phyloP scores from a whole-genome alignment of 2,888 invertebrate species.

The Gerosis bhagava region DNA sequence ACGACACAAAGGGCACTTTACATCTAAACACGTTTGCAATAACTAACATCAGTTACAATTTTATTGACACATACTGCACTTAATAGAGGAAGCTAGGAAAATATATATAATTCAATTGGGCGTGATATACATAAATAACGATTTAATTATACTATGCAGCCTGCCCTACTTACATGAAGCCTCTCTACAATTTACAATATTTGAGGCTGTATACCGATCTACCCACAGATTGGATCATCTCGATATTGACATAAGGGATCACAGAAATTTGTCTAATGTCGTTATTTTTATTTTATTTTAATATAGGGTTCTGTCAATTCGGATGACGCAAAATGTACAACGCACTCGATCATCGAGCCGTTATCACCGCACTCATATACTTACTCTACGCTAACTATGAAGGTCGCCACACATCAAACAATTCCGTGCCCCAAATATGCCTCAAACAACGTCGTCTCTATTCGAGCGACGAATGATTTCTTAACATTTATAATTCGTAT shows the following conservation, averaged over 20 bases:
- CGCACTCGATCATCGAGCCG: slow-evolving; percentile 38
- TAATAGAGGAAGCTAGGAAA: slow-evolving; percentile 70
- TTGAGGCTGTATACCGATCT: slow-evolving; percentile 46
- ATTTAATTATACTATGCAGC: slow-evolving; percentile 61
- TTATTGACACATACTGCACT: slow-evolving; percentile 68
- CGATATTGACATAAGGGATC: slow-evolving; percentile 47
- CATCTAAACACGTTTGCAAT: slow-evolving; percentile 57
- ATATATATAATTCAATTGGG: slow-evolving; percentile 61
- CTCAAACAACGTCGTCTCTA: too few species aligned
- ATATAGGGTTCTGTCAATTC: slow-evolving; percentile 55
- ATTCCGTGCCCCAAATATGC: too few species aligned
- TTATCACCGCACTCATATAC: slow-evolving; percentile 52
- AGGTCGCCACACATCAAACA: too few species aligned
- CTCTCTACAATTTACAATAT: slow-evolving; percentile 57
- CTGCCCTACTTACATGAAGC: slow-evolving; percentile 51
- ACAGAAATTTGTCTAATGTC: slow-evolving; percentile 60
- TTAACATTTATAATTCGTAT: too few species aligned
- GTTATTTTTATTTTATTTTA: too few species aligned
- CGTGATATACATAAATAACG: slow-evolving; percentile 63
- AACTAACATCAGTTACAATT: slow-evolving; percentile 58
- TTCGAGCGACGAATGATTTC: too few species aligned
- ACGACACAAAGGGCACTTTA: slow-evolving; percentile 54
- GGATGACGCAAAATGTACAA: slow-evolving; percentile 49
- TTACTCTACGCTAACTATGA: slow-evolving; percentile 58
- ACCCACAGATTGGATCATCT: slow-evolving; percentile 37